Evolutionary conservation across 2,113 vertebrate species (phyloP).

Genomic region (Gambusia affinis): DNA sequence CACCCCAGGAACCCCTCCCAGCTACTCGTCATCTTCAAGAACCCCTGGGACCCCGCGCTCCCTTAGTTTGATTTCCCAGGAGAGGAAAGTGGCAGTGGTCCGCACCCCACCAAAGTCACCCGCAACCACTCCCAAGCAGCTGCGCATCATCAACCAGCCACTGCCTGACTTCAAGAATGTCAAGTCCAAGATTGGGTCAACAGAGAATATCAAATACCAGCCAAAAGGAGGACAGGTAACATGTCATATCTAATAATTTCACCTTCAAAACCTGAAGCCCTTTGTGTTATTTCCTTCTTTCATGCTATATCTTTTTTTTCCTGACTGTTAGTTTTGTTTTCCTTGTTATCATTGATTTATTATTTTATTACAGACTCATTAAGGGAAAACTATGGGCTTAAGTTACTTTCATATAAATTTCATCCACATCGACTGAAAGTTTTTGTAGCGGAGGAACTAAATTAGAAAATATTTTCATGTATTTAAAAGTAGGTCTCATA

Average conservation of each 20-base stretch:
- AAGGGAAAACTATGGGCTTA: neutral
- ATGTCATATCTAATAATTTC: constrained; percentile 12
- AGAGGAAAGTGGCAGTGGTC: constrained; percentile 93
- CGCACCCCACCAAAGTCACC: constrained; percentile 97
- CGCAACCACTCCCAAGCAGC: constrained; percentile 91
- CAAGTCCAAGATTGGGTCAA: constrained; percentile 97
- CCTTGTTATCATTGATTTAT: neutral
- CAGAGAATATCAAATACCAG: constrained; percentile 97
- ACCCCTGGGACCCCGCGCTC: constrained; percentile 93
- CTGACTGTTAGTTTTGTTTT: constrained; percentile 3
- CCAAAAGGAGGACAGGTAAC: constrained; percentile 97
- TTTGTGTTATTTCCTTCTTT: constrained; percentile 7
- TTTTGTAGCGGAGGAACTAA: neutral
- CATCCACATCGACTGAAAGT: neutral
- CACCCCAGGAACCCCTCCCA: constrained; percentile 95
- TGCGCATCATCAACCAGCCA: constrained; percentile 94
- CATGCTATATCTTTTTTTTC: neutral
- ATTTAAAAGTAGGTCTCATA: neutral
- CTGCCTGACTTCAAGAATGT: constrained; percentile 97
- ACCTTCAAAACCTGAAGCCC: neutral
- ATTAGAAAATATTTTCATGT: neutral
- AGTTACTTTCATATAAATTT: neutral
- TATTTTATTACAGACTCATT: neutral
- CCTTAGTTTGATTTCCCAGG: constrained; percentile 91
- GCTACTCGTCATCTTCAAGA: constrained; percentile 92